These are phyloP conservation scores for Calephelis nemesis DNA, from an alignment of 1,140 invertebrate genomes.

Conservation along the genomic window DNA sequence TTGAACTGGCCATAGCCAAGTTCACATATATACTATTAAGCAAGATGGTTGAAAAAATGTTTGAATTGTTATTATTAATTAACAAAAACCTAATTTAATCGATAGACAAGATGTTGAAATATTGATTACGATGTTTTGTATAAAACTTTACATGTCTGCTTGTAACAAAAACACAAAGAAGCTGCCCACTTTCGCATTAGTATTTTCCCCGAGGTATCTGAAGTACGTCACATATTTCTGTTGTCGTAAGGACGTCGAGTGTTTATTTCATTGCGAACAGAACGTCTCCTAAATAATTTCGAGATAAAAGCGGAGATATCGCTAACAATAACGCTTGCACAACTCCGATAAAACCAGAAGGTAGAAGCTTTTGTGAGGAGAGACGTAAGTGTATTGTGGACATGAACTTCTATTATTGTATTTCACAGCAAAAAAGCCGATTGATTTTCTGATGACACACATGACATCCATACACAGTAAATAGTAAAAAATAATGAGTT, in stretches of 20 bases:
- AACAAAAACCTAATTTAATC: no score
- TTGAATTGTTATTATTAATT: no score
- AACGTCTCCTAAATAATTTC: slow-evolving; percentile 52
- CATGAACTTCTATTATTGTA: background rate
- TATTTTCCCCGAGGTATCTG: background rate
- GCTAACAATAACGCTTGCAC: slow-evolving; percentile 40
- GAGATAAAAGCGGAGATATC: slow-evolving; percentile 35
- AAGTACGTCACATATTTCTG: slow-evolving; percentile 12
- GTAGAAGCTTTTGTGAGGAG: slow-evolving; percentile 30
- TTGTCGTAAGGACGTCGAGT: slow-evolving; percentile 26
- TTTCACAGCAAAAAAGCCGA: no score
- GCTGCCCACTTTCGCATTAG: background rate
- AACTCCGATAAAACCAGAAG: slow-evolving; percentile 46
- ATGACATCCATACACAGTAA: no score
- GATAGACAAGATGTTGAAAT: no score
- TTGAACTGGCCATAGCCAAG: no score
- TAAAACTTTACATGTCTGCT: background rate
- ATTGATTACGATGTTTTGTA: no score
- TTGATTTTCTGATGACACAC: no score
- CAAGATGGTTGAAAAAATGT: no score
- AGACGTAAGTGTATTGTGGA: background rate
- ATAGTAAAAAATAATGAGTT: no score
- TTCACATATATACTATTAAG: no score
- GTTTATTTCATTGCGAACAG: slow-evolving; percentile 50
- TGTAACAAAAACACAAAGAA: background rate